Conservation (phyloP, 1,140 invertebrate species). For the Geopemphigus sp. region DNA sequence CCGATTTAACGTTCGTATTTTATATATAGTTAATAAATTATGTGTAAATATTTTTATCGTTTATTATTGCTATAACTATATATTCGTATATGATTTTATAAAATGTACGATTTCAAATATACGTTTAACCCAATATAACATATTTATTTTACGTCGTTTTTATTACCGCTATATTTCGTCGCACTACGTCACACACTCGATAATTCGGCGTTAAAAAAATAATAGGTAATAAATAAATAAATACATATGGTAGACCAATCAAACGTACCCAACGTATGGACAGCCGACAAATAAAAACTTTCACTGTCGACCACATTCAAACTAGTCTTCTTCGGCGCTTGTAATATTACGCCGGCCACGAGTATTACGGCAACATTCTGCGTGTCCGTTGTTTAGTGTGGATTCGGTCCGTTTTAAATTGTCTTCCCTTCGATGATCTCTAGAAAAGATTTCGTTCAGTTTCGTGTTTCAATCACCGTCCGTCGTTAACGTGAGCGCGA, state of each 20-base stretch:
- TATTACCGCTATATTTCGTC: neutral
- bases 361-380: slow-evolving; percentile 14
- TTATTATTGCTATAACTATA: no score
- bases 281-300: slow-evolving; percentile 37
- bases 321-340: slow-evolving; percentile 47
- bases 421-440: neutral
- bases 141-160: neutral
- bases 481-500: neutral
- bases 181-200: neutral
- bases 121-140: neutral
- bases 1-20: slow-evolving; percentile 51
- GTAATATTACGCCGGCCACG: slow-evolving; percentile 21
- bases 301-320: slow-evolving; percentile 37
- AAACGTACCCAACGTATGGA: neutral
- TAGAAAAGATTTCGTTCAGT: neutral
- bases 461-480: neutral
- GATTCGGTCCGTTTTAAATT: slow-evolving; percentile 3
- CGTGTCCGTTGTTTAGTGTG: neutral
- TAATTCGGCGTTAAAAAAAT: slow-evolving; percentile 7
- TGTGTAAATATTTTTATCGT: slow-evolving; percentile 18
- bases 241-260: slow-evolving; percentile 9
- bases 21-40: neutral
- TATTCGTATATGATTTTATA: no score
- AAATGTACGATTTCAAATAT: slow-evolving; percentile 3
- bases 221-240: neutral